These are phyloP conservation scores for Cinara cedri DNA, from an alignment of 2,888 invertebrate genomes.

Conservation along the genomic window DNA sequence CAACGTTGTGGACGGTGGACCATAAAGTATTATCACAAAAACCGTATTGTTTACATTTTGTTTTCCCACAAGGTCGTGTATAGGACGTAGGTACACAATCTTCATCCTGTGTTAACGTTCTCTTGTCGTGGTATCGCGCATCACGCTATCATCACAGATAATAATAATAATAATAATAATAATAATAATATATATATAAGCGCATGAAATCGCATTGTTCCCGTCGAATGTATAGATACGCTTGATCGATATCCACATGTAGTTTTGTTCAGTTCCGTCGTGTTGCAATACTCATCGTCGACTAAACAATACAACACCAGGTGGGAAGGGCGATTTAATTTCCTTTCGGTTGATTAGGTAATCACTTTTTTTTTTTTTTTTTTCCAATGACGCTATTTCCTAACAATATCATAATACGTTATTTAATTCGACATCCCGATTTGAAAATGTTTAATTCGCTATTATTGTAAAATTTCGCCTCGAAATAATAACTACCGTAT, in stretches of 20 bases:
- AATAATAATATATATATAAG: conserved; percentile 12
- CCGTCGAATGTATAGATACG: conserved; percentile 4
- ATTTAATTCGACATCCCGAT: too few relatives aligned
- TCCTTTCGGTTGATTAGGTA: not conserved
- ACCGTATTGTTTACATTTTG: conserved; percentile 9
- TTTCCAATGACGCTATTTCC: too few relatives aligned
- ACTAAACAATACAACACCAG: not conserved
- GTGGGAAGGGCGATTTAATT: not conserved
- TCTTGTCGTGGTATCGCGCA: not conserved
- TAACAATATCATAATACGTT: too few relatives aligned
- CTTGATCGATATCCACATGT: conserved; percentile 4
- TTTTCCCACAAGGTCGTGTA: conserved; percentile 15
- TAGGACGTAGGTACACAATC: not conserved
- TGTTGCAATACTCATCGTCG: conserved; percentile 3
- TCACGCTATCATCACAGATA: not conserved
- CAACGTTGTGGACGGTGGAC: not conserved
- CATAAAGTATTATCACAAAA: not conserved
- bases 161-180: too few relatives aligned
- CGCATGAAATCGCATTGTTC: conserved; percentile 1
- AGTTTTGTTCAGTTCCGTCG: conserved; percentile 8
- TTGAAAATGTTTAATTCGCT: too few relatives aligned
- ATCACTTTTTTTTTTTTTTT: not conserved
- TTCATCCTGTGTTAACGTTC: not conserved
- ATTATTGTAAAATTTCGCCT: too few relatives aligned
- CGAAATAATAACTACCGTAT: too few relatives aligned